Base-by-base conservation (phyloP, 2,888 invertebrate species). In the Scelioninae gen. 1 region DNA sequence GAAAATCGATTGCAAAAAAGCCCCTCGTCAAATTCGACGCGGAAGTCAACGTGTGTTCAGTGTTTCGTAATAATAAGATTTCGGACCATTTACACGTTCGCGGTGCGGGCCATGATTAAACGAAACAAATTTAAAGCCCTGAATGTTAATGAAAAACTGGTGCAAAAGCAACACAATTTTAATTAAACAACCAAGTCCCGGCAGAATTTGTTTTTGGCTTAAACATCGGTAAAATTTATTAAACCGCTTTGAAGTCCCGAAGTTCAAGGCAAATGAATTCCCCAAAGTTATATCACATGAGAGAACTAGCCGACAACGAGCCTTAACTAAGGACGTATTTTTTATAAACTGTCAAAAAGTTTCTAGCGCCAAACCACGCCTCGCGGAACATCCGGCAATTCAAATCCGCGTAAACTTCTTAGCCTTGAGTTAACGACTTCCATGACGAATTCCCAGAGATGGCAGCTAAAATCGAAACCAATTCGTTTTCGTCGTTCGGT, bases 201-300 rank as follows among this genome's bases (percentile, higher is more conserved):
- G 75, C 84, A 78, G n/a, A 32, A 72, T 60, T 51, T 51, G 49
- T 60, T 72, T 60, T 51, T 13, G n/a, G 23, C 40, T n/a, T 34
- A 29, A 49, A n/a, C 38, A 13, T 16, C 63, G 8, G 6, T 7
- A 11, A 56, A 72, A 74, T 60, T 66, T 60, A 66, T 76, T 68
- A 66, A 75, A 65, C 40, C 38, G 32, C 34, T 31, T 51, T 56
- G 16, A 77, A 58, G 31, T n/a, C 2, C 38, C 34, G 53, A 43
- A 62, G 40, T 75, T 66, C 58, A 60, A 40, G 51, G 68, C 87
- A 86, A 87, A 90, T 90, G 90, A 90, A 90, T 90, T 90, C 88
- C 78, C 86, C 83, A 49, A n/a, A n/a, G n/a, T n/a, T n/a, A n/a
- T n/a, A n/a, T n/a, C n/a, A n/a, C n/a, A n/a, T n/a, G n/a, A n/a